Conservation (phyloP, 2,888 invertebrate species). For the Cataglyphis livida region DNA sequence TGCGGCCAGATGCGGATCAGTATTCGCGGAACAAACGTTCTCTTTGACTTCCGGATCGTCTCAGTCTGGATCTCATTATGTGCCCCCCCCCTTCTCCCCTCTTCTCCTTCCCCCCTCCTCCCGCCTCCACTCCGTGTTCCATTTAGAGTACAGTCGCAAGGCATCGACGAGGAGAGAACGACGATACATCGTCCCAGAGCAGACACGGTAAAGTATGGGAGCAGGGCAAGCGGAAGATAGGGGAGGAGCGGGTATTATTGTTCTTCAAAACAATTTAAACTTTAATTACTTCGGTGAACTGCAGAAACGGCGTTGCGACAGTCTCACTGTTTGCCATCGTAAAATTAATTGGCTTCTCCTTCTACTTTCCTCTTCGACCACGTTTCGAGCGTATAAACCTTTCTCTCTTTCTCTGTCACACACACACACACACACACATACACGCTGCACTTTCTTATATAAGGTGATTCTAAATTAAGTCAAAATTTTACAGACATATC, state of each 20-base stretch:
- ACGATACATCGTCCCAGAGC: slow-evolving; percentile 56
- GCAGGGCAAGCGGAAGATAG: slow-evolving; percentile 43
- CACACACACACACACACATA: too few relatives aligned
- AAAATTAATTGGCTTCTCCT: slow-evolving; percentile 79
- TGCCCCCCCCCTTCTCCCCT: not conserved
- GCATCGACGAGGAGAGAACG: slow-evolving; percentile 50
- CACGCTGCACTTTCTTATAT: slow-evolving; percentile 9
- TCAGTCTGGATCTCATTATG: slow-evolving; percentile 62
- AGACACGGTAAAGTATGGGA: slow-evolving; percentile 55
- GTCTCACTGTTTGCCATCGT: slow-evolving; percentile 81
- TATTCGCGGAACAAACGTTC: slow-evolving; percentile 49
- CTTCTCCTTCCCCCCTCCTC: not conserved
- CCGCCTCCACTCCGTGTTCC: not conserved
- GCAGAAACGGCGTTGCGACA: slow-evolving; percentile 81
- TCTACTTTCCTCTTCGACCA: slow-evolving; percentile 62
- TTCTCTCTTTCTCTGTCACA: slow-evolving; percentile 15
- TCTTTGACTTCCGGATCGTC: slow-evolving; percentile 61
- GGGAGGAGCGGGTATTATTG: slow-evolving; percentile 73
- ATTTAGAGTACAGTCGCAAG: slow-evolving; percentile 35
- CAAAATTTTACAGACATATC: not conserved
- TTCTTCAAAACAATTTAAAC: slow-evolving; percentile 81
- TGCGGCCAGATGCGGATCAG: slow-evolving; percentile 20
- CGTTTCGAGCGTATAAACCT: slow-evolving; percentile 58
- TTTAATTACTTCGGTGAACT: slow-evolving; percentile 81
- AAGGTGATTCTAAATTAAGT: slow-evolving; percentile 15